phyloP scores from a whole-genome alignment of 1,140 invertebrate species.

The Lycorma delicatula region DNA sequence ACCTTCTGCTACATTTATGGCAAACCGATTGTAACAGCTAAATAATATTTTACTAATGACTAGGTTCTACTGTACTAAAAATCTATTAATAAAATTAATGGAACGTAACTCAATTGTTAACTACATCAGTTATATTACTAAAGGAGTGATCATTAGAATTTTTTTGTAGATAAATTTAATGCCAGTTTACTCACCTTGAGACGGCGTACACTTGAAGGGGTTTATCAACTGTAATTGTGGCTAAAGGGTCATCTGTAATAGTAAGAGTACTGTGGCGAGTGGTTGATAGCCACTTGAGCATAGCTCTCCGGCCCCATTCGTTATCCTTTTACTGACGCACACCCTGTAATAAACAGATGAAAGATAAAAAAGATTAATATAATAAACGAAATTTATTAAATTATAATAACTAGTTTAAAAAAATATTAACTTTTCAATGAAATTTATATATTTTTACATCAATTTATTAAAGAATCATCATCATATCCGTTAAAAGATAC shows the following conservation, averaged over 20 bases:
- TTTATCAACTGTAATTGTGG: background rate
- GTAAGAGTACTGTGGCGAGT: background rate
- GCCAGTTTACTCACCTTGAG: background rate
- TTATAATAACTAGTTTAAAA: too few relatives aligned
- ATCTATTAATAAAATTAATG: background rate
- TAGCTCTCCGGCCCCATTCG: background rate
- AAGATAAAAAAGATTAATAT: too few relatives aligned
- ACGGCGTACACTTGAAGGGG: background rate
- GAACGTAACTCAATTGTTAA: background rate
- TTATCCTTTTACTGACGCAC: too few relatives aligned
- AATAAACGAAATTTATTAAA: too few relatives aligned
- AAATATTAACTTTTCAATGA: too few relatives aligned
- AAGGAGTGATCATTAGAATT: background rate
- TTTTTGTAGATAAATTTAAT: background rate
- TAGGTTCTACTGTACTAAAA: background rate
- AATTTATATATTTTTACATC: too few relatives aligned
- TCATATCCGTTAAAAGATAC: too few relatives aligned
- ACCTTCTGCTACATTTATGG: too few relatives aligned
- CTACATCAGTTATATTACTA: background rate
- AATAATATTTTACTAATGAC: background rate
- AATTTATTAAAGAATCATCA: too few relatives aligned
- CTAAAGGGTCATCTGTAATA: background rate
- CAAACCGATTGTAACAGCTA: background rate
- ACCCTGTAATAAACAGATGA: too few relatives aligned
- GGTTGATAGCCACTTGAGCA: background rate